Evolutionary conservation across 2,113 vertebrate genomes (phyloP), one percentile per base, ranked within the genome.

Genomic region (Oostethus manadensis): DNA sequence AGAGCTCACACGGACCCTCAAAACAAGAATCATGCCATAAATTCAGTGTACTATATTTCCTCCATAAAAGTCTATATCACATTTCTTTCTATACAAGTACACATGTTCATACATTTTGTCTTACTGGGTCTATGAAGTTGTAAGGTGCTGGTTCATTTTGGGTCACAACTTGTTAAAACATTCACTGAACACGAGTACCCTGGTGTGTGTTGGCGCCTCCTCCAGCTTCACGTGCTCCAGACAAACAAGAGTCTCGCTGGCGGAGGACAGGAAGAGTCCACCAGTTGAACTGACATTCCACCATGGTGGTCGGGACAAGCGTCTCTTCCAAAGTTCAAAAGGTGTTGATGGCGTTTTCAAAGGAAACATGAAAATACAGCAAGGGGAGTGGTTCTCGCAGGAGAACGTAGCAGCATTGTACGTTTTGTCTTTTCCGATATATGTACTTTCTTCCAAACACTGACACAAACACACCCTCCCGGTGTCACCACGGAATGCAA

Each of bases 91-190:
- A 85, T 84, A 86, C 85, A 89, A 63, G 77, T 79, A 85, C 82
- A 89, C 80, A 81, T 73, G 78, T 71, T 85, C 81, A 85, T 84
- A 87, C 84, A 85, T 80, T 79, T 68, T 74, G 65, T 77, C 68
- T 66, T 79, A 59, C 65, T 81, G 74, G 82, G 79, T 78, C 63
- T 73, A 72, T 78, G 66, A 68, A 56, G 57, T 71, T 64, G 58
- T 64, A 89, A 91, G 89, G 88, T 90, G 88, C 89, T 89, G 88
- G 85, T 88, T 83, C 66, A 84, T 82, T 86, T 87, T 82, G 79
- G 81, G 76, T 84, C 78, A 84, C 66, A 80, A 76, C 75, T 73
- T 53, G 73, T 70, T 60, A 66, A 83, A 83, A 89, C 88, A 91
- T 89, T 90, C 86, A 85, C 87, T 73, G 80, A 78, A 85, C 66